Evolutionary conservation across 2,888 invertebrate species (phyloP).

Genomic region (Hirtodrosophila histrioides): DNA sequence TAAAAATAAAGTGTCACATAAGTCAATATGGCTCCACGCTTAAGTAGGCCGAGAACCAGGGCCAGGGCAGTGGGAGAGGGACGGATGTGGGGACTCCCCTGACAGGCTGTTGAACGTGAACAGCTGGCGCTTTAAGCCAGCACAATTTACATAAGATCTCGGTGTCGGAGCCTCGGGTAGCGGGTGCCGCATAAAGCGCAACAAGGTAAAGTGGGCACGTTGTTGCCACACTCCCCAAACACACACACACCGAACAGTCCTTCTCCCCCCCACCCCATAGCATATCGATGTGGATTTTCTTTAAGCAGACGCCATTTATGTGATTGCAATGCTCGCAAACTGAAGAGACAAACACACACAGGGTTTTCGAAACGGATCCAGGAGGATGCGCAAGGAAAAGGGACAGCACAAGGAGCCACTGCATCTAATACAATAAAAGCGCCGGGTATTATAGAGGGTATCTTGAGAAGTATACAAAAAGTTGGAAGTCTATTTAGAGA

Average conservation of each 20-base stretch:
- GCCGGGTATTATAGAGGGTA: slow-evolving; percentile 5
- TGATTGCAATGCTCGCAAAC: slow-evolving; percentile 52
- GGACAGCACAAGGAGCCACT: neutral
- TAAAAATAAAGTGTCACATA: slow-evolving; percentile 49
- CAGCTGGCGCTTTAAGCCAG: slow-evolving; percentile 51
- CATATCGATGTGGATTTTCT: slow-evolving; percentile 40
- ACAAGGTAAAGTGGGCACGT: slow-evolving; percentile 36
- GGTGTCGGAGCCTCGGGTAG: slow-evolving; percentile 15
- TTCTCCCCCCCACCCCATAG: neutral
- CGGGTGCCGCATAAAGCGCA: slow-evolving; percentile 21
- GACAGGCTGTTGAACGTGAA: slow-evolving; percentile 38
- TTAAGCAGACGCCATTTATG: slow-evolving; percentile 65
- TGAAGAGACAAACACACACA: slow-evolving; percentile 15
- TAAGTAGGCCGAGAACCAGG: slow-evolving; percentile 14
- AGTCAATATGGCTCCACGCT: slow-evolving; percentile 36
- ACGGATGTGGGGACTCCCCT: slow-evolving; percentile 3
- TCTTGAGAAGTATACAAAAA: slow-evolving; percentile 7
- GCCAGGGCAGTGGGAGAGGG: neutral
- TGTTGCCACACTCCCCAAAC: slow-evolving; percentile 8
- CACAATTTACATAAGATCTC: slow-evolving; percentile 53
- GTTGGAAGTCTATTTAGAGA: no score
- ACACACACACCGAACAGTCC: neutral
- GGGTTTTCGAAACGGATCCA: neutral
- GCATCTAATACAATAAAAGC: slow-evolving; percentile 40
- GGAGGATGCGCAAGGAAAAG: neutral